Conservation (phyloP, 2,797 vertebrate genomes). For the Columba guinea region DNA sequence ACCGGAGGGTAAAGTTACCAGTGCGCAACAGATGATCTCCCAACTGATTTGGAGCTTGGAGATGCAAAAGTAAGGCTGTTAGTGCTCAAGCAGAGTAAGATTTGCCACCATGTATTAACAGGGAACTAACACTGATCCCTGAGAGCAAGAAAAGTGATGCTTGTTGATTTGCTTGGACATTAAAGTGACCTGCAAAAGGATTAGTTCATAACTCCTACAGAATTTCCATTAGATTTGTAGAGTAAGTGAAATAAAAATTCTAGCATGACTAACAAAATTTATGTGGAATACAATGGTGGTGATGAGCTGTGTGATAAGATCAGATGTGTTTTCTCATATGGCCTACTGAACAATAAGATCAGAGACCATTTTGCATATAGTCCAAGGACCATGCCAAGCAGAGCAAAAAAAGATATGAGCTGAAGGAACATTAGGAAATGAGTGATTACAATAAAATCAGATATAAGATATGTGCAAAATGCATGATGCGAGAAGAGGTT, state of each 20-base stretch:
- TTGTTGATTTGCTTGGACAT: background rate
- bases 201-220: background rate
- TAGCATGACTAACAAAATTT: background rate
- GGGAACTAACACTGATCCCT: background rate
- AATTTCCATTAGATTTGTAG: background rate
- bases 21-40: background rate
- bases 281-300: background rate
- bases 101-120: background rate
- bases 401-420: background rate
- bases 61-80: background rate
- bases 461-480: background rate
- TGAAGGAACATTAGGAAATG: background rate
- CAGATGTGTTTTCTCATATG: background rate
- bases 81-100: background rate
- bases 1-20: background rate
- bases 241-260: background rate
- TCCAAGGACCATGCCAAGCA: background rate
- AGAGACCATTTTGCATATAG: background rate
- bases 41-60: background rate
- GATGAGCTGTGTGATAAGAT: background rate
- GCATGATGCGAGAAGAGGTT: background rate
- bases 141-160: background rate
- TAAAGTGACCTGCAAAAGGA: background rate
- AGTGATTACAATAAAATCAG: constrained; percentile 1
- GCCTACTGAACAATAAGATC: background rate